Base-by-base conservation (phyloP, 2,888 invertebrate genomes). In the Chrysotoxum bicinctum region DNA sequence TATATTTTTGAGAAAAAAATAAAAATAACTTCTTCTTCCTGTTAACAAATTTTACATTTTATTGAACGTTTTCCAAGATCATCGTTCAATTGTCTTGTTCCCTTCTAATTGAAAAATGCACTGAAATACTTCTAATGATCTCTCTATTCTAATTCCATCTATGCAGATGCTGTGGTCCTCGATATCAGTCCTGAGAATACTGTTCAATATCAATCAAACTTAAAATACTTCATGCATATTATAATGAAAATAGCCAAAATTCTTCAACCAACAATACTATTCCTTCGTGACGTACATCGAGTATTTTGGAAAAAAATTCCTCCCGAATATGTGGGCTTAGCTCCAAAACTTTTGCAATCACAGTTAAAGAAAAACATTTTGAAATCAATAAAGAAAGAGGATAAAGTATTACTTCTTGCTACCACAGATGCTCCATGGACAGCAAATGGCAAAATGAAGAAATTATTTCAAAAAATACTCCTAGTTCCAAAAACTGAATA, bases 161-260 rank as follows among this genome's bases (percentile, higher is more conserved):
- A 16, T 14, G 4, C 4, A 91, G 91, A 90, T 87, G 95, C 95
- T 3, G 93, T 94, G 14, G 91, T 95, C 43, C 93, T 95, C 89
- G 94, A 95, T 88, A 91, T 95, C n/a, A 94, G 94, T 32, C 93
- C 95, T 0, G 95, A 95, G 88, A 93, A 94, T 70, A 93, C 93
- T 0, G 93, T 93, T 37, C 93, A 93, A 88, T 94, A 93, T 88
- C 93, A 94, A 88, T 93, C 94, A 23, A 93, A 95, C 0, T 90
- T 95, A 23, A 93, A 93, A 79, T 94, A 95, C 93, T 92, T 95
- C 43, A 90, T 94, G 72, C 94, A 95, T 89, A 90, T 95, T 7
- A 92, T 95, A 14, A 93, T 93, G 88, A 95, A 95, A 92, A 94
- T 94, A 79, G 92, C 93, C 0, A 91, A 93, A 87, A 92, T 94